Evolutionary conservation across 2,113 vertebrate genomes (phyloP), one percentile per base, ranked within the genome.

Genomic region (Hoplias malabaricus): DNA sequence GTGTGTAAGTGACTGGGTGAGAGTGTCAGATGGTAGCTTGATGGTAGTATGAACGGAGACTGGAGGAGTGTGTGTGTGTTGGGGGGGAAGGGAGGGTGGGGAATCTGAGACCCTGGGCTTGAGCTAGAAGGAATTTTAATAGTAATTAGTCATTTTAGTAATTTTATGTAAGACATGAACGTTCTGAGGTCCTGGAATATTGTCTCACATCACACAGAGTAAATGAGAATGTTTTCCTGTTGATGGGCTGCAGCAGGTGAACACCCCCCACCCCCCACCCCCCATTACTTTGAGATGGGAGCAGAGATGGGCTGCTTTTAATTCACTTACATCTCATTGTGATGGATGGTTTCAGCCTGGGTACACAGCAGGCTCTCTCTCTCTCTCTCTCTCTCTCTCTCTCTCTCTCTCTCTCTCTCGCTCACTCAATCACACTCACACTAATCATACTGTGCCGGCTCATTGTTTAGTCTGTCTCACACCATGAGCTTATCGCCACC

Each of bases 291-390:
- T 42, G 63, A 69, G 65, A 77, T 23, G 54, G 36, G n/a, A 19
- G 72, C 65, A 48, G 36, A 25, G 54, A 16, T 31, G 33, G 36
- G 73, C 68, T 46, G 68, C 62, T 59, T 65, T 70, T 63, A 56
- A 69, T 63, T 70, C 34, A 34, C 54, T 46, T 56, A 77, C 29
- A 81, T 34, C 73, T 61, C 50, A 73, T 72, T 80, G 73, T 43
- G 56, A 75, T 38, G 59, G 57, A 76, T 76, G 73, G 65, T 65
- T 66, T 67, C 48, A 70, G 75, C 23, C 11, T 16, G 42, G 36
- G 27, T 56, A 38, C 29, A 40, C 53, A 42, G 54, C 66, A 69
- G 54, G 66, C 68, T 40, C 11, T 40, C 59, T 34, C 42, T 69
- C 54, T 21, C n/a, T n/a, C n/a, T n/a, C n/a, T n/a, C n/a, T n/a